Percentiles rank a stretch among this genome's conserved stretches.
Evolutionary conservation across 2,797 vertebrate genomes (phyloP).

Genomic region (Pangasius mekongensis): DNA sequence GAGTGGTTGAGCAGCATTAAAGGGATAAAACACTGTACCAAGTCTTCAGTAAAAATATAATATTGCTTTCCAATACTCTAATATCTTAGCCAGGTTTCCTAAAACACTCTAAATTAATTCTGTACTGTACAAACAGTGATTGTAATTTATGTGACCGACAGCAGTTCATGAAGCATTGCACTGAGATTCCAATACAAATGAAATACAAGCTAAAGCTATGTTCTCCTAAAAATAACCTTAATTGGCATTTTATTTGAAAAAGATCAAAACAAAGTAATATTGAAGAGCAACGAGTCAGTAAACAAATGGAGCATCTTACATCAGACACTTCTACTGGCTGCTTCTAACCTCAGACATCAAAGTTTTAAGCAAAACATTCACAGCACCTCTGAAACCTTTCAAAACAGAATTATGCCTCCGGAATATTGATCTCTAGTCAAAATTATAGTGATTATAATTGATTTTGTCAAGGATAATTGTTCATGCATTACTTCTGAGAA

Average conservation of each 20-base stretch:
- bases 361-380: constrained; percentile 66
- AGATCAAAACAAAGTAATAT: neutral
- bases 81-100: neutral
- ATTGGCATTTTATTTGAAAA: neutral
- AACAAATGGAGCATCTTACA: constrained; percentile 62
- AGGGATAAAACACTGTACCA: neutral
- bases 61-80: neutral
- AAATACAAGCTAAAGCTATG: neutral
- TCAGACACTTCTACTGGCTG: constrained; percentile 63
- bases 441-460: constrained; percentile 52
- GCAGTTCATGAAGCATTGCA: neutral
- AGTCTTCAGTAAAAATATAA: neutral
- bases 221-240: neutral
- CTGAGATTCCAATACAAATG: neutral
- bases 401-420: constrained; percentile 61
- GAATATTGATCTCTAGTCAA: constrained; percentile 47
- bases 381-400: constrained; percentile 59
- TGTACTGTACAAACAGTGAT: neutral
- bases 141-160: neutral
- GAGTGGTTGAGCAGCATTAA: neutral
- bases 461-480: constrained; percentile 16
- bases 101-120: neutral
- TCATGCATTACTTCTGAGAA: neutral
- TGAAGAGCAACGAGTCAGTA: constrained; percentile 5
- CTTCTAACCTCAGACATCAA: constrained; percentile 68